Evolutionary conservation across 2,888 invertebrate species (phyloP), one percentile per base, ranked within the genome.

Genomic region (Uloborus plumipes): DNA sequence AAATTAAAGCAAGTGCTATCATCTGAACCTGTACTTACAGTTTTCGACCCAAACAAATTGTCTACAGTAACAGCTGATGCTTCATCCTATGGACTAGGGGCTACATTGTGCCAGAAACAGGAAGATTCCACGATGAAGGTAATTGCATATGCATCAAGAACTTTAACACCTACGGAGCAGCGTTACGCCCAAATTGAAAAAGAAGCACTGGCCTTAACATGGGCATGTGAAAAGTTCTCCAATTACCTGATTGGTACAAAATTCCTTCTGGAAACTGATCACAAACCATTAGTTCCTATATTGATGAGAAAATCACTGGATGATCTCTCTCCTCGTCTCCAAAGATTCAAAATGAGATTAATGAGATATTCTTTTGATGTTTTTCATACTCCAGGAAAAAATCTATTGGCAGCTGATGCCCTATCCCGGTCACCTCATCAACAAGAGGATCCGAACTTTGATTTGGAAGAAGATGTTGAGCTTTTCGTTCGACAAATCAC

Each of bases 121-220:
- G 81, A 84, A 7, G 74, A 85, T 20, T 84, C 83, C 11, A 66
- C 65, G 50, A 81, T 86, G 80, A 86, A 87, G 64, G 86, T 88
- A 22, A 87, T 89, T n/a, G 87, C 87, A 1, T 89, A 88, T 85
- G 87, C 87, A 0, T 88, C 88, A 2, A 85, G 87, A 83, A 85
- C 87, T 20, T 71, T 89, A 47, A 86, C 85, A 61, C 80, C 73
- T 2, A 84, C 88, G 1, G 88, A 89, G 80, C 85, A 84, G 31
- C 74, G 87, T n/a, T 89, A 89, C 74, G 88, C 88, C 0, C 88
- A 88, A 80, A 88, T 89, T 14, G 88, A 89, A 79, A 88, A 88
- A 83, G 88, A 89, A 85, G 87, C 88, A 0, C 82, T 89, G 9
- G 89, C 87, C 11, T 71, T 88, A 0, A 86, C 86, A 0, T 88